Conservation (phyloP, 2,113 vertebrate species). For the Melanerpes formicivorus region DNA sequence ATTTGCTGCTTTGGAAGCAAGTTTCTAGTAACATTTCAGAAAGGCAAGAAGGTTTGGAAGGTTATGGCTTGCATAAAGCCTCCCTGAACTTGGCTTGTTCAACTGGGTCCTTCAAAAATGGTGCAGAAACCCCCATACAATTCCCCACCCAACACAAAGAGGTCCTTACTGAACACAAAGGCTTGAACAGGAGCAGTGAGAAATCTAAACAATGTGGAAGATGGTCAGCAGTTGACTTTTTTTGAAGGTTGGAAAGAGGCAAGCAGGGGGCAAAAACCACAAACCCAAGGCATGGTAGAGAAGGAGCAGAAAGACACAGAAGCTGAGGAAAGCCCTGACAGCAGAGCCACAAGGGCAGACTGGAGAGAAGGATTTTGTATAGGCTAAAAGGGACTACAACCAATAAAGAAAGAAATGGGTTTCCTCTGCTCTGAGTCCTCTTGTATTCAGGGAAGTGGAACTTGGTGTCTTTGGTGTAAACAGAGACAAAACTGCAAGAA, state of each 20-base stretch:
- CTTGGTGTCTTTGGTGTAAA: not conserved
- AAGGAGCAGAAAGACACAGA: not conserved
- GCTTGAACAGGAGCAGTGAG: not conserved
- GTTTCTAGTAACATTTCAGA: not conserved
- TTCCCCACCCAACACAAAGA: not conserved
- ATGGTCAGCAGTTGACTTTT: not conserved
- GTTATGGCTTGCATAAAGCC: not conserved
- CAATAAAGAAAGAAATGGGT: not conserved
- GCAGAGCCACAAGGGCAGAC: not conserved
- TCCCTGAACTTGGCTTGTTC: not conserved
- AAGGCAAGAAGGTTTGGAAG: not conserved
- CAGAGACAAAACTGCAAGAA: not conserved
- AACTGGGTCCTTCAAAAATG: not conserved
- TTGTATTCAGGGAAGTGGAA: conserved; percentile 1
- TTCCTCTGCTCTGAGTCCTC: conserved; percentile 28
- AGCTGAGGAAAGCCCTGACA: not conserved
- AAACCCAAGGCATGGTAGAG: not conserved
- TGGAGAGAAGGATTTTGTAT: not conserved
- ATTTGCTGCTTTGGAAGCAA: not conserved
- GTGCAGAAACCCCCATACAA: not conserved
- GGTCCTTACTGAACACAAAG: not conserved
- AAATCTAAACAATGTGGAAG: not conserved
- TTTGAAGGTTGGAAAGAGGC: not conserved
- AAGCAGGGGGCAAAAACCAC: not conserved
- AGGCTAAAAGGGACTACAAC: not conserved